These are phyloP conservation scores for Alethe diademata DNA, from an alignment of 2,113 vertebrate species.

Conservation along the genomic window DNA sequence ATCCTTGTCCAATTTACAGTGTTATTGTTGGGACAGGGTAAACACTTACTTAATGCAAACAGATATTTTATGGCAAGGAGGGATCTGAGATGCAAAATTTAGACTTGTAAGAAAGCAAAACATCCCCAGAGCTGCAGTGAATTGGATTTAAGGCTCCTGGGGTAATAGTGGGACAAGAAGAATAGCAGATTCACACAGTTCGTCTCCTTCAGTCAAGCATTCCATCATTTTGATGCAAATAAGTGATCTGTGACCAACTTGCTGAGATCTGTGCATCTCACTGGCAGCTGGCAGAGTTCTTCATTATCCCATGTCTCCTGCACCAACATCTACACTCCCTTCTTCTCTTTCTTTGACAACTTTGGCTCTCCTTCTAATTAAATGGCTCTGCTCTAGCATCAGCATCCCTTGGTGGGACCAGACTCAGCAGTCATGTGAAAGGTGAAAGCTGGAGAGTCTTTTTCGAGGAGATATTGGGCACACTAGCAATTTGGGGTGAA, in stretches of 20 bases:
- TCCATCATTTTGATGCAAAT: neutral
- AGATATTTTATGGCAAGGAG: neutral
- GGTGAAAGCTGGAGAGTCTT: neutral
- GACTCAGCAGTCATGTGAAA: accelerated
- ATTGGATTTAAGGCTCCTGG: neutral
- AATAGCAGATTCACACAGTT: neutral
- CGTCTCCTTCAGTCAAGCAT: neutral
- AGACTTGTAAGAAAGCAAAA: neutral
- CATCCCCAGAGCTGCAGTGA: neutral
- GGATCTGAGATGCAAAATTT: neutral
- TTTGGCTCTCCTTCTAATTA: neutral
- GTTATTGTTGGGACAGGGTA: neutral
- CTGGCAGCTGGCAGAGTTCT: neutral
- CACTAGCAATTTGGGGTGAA: neutral
- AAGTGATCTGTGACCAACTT: neutral
- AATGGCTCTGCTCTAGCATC: neutral
- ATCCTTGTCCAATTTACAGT: neutral
- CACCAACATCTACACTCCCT: neutral
- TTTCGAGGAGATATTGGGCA: neutral
- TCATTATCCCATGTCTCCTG: neutral
- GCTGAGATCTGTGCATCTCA: neutral
- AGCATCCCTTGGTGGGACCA: neutral
- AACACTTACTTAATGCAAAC: neutral
- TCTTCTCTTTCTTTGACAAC: neutral
- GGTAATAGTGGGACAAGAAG: neutral